Conservation (phyloP, 1,140 invertebrate species). For the Lineus longissimus region DNA sequence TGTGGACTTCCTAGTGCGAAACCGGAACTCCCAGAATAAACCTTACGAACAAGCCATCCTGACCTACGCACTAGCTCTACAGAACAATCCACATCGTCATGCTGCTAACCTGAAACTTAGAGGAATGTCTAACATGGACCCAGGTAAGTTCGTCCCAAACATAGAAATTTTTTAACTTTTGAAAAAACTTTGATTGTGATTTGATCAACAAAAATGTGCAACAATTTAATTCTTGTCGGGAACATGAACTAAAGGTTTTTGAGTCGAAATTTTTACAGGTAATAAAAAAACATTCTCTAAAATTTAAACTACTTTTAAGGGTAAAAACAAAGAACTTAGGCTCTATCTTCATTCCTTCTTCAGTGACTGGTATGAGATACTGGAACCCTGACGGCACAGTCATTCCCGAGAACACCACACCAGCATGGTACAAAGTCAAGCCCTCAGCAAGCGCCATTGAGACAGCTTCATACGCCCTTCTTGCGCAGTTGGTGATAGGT, state of each 20-base stretch:
- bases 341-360: not conserved
- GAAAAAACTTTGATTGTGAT: not conserved
- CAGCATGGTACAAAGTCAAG: not conserved
- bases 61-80: too few relatives aligned
- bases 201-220: not conserved
- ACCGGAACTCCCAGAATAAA: too few relatives aligned
- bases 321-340: not conserved
- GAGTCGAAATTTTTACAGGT: not conserved
- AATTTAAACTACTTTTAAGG: not conserved
- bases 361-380: not conserved
- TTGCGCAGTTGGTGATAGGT: not conserved
- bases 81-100: too few relatives aligned
- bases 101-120: too few relatives aligned
- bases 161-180: not conserved
- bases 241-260: not conserved
- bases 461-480: constrained; percentile 2
- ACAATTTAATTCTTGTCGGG: not conserved
- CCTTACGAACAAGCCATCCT: too few relatives aligned
- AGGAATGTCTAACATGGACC: too few relatives aligned
- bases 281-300: not conserved
- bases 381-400: not conserved
- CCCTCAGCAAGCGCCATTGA: not conserved
- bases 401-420: not conserved
- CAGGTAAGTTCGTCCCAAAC: not conserved
- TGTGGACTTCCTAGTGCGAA: too few relatives aligned